phyloP scores from a whole-genome alignment of 2,113 vertebrate genomes.

The Rhizomys pruinosus region DNA sequence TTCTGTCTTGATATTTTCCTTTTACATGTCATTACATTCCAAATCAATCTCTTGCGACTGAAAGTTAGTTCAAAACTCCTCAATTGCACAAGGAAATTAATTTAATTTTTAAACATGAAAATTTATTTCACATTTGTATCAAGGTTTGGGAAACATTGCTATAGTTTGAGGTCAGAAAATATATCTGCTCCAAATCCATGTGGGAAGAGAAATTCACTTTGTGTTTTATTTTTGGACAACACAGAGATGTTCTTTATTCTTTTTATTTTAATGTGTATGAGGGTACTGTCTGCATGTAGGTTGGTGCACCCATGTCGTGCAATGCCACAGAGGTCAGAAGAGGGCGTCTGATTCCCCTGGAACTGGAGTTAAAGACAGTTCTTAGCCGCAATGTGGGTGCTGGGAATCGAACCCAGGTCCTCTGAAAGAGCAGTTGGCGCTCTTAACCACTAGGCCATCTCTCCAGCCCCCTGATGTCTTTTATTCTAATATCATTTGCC shows the following conservation, averaged over 20 bases:
- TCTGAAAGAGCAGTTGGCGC: too few species aligned
- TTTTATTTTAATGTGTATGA: too few species aligned
- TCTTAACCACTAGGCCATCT: too few species aligned
- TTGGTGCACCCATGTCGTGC: too few species aligned
- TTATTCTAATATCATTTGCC: constrained; percentile 31
- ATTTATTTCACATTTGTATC: constrained; percentile 35
- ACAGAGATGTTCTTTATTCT: too few species aligned
- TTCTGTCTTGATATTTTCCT: constrained; percentile 55
- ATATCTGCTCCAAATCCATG: background rate
- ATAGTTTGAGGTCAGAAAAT: background rate
- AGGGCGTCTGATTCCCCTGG: too few species aligned
- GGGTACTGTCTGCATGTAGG: too few species aligned
- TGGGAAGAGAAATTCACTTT: constrained; percentile 46
- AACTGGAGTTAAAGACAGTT: too few species aligned
- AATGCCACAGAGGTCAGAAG: too few species aligned
- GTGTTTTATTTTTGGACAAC: constrained; percentile 59
- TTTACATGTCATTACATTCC: constrained; percentile 36
- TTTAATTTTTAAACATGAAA: constrained; percentile 52
- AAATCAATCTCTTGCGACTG: background rate
- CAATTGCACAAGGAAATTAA: constrained; percentile 3
- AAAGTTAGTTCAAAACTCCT: constrained; percentile 45
- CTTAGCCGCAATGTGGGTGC: too few species aligned
- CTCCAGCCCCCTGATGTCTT: too few species aligned
- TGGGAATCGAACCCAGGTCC: too few species aligned
- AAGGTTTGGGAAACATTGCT: constrained; percentile 37